Evolutionary conservation across 2,113 vertebrate genomes (phyloP).

Genomic region (Colistium nudipinnis): DNA sequence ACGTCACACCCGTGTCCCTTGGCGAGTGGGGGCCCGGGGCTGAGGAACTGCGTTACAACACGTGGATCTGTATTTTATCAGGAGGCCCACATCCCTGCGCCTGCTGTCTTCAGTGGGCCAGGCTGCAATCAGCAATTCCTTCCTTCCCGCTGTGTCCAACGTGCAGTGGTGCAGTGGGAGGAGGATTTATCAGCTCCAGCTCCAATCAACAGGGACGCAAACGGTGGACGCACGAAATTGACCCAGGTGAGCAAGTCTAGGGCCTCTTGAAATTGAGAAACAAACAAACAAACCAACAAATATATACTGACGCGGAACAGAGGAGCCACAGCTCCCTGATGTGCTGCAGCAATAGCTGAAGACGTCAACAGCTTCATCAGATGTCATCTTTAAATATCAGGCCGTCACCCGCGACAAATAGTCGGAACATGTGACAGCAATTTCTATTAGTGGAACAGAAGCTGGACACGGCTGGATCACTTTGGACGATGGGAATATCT

Average conservation of each 20-base stretch:
- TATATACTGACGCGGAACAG: neutral
- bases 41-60: constrained; percentile 46
- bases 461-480: constrained; percentile 16
- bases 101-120: too few relatives aligned
- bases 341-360: constrained; percentile 11
- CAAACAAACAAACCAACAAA: too few relatives aligned
- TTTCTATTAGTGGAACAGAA: constrained; percentile 42
- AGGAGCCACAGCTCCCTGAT: neutral
- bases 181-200: too few relatives aligned
- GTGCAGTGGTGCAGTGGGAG: too few relatives aligned
- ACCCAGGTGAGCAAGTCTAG: neutral
- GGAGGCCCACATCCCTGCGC: neutral
- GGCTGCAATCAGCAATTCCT: too few relatives aligned
- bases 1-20: constrained; percentile 45
- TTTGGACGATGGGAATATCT: neutral
- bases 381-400: constrained; percentile 49
- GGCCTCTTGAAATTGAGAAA: too few relatives aligned
- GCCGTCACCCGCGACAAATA: constrained; percentile 33
- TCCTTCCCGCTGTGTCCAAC: too few relatives aligned
- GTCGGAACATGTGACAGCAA: constrained; percentile 34
- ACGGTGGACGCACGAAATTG: neutral
- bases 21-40: constrained; percentile 14
- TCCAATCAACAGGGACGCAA: too few relatives aligned
- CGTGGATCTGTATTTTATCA: constrained; percentile 54
- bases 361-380: constrained; percentile 40